A percentile compares a stretch with the other conserved stretches of the same genome.
These are phyloP conservation scores for Narcine bancroftii DNA, from an alignment of 2,113 vertebrate species.

Conservation along the genomic window DNA sequence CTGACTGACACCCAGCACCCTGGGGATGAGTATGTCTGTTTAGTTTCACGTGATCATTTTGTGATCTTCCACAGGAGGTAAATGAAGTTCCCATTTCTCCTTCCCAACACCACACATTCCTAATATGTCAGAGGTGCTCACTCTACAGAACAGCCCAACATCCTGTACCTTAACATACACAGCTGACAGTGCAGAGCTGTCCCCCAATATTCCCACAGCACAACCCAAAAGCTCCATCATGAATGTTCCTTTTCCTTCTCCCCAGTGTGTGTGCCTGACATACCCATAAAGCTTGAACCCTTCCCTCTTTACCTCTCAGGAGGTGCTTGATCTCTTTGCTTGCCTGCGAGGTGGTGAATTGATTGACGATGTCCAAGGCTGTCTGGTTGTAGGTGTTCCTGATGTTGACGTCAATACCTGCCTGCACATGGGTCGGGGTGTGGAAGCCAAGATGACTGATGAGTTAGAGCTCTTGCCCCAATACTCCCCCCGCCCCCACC, in stretches of 20 bases:
- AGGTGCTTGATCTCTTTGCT: conserved; percentile 96
- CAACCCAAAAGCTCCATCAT: neutral
- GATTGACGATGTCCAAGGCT: conserved; percentile 92
- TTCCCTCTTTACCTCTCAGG: conserved; percentile 68
- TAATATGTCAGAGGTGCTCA: neutral
- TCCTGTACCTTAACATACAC: too few species aligned
- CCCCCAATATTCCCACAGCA: neutral
- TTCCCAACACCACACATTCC: neutral
- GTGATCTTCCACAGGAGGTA: too few species aligned
- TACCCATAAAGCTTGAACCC: neutral
- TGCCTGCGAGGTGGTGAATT: conserved; percentile 93
- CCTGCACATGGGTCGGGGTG: conserved; percentile 52
- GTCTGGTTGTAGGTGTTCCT: conserved; percentile 95
- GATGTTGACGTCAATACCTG: conserved; percentile 83
- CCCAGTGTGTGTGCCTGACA: neutral
- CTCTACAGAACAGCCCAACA: too few species aligned
- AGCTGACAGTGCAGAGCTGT: too few species aligned
- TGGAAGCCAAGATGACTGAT: neutral
- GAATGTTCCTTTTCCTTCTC: neutral
- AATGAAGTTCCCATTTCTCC: neutral
- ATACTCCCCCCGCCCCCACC: neutral
- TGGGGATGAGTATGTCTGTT: too few species aligned
- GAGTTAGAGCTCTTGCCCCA: neutral
- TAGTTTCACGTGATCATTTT: neutral
- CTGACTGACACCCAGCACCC: too few species aligned